Percentiles rank a stretch among this genome's conserved stretches.
Evolutionary conservation across 2,797 vertebrate species (phyloP).

Genomic region (Stomatorhinus walkeri): DNA sequence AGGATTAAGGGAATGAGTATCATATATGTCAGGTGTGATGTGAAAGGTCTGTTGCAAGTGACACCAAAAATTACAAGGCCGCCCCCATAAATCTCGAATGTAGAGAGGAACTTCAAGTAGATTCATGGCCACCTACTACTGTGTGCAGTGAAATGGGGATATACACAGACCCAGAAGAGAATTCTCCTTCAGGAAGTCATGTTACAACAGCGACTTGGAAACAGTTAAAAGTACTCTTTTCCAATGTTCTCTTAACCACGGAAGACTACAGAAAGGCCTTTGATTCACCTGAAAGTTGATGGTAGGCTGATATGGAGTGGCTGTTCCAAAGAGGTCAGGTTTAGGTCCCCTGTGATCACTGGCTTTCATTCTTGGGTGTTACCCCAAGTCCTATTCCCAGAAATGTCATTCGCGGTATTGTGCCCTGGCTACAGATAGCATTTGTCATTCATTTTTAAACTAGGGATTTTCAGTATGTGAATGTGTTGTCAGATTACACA

Average conservation of each 20-base stretch:
- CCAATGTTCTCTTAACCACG: not conserved
- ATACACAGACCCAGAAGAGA: not conserved
- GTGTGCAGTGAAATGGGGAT: not conserved
- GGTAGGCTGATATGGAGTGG: not conserved
- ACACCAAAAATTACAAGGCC: not conserved
- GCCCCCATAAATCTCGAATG: not conserved
- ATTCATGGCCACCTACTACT: not conserved
- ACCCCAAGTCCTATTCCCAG: not conserved
- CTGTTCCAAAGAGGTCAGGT: not conserved
- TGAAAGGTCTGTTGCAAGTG: not conserved
- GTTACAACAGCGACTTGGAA: not conserved
- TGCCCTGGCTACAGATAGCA: not conserved
- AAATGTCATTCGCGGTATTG: constrained; percentile 1
- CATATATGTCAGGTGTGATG: not conserved
- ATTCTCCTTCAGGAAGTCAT: not conserved
- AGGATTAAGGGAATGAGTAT: not conserved
- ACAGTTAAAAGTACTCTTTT: not conserved
- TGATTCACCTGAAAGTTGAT: constrained; percentile 6
- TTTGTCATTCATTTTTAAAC: not conserved
- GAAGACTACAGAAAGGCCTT: not conserved
- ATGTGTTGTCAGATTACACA: not conserved
- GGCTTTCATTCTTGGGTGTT: not conserved
- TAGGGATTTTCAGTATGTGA: not conserved
- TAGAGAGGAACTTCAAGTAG: not conserved
- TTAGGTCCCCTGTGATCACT: not conserved